phyloP scores from a whole-genome alignment of 2,797 vertebrate species.

The Clarias fuscus region DNA sequence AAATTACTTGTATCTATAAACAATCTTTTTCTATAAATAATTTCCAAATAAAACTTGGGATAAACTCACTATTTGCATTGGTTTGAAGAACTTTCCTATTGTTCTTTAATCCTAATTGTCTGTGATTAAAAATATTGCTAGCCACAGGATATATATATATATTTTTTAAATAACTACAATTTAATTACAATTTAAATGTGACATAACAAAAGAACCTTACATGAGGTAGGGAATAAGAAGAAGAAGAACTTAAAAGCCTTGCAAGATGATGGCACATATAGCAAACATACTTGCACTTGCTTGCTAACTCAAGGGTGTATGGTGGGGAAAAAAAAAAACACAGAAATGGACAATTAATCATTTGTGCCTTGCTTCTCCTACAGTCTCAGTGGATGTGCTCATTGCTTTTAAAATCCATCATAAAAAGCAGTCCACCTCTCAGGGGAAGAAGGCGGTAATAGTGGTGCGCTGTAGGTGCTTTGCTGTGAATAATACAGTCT shows the following conservation, averaged over 20 bases:
- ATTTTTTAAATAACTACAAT: too few species aligned
- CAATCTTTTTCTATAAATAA: too few species aligned
- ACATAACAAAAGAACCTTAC: too few species aligned
- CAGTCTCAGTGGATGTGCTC: slow-evolving; percentile 49
- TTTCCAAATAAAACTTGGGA: too few species aligned
- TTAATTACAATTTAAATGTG: too few species aligned
- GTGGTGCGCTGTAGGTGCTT: slow-evolving; percentile 47
- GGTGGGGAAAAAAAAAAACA: slow-evolving; percentile 28
- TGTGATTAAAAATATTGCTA: too few species aligned
- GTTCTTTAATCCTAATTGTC: too few species aligned
- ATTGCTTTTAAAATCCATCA: slow-evolving; percentile 60
- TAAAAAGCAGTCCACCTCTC: slow-evolving; percentile 56
- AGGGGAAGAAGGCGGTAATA: slow-evolving; percentile 48
- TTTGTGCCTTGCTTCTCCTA: slow-evolving; percentile 47
- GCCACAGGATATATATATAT: too few species aligned
- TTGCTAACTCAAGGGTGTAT: slow-evolving; percentile 31
- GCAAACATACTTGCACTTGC: slow-evolving; percentile 49
- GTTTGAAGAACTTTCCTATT: too few species aligned
- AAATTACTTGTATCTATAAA: too few species aligned
- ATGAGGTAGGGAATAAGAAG: not conserved
- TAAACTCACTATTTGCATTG: too few species aligned
- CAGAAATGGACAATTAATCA: slow-evolving; percentile 54
- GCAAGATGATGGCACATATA: slow-evolving; percentile 38
- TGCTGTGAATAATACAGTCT: slow-evolving; percentile 47
- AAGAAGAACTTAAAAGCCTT: slow-evolving; percentile 19